These are phyloP conservation scores for Mamestra brassicae DNA, from an alignment of 2,888 invertebrate species.

Conservation along the genomic window DNA sequence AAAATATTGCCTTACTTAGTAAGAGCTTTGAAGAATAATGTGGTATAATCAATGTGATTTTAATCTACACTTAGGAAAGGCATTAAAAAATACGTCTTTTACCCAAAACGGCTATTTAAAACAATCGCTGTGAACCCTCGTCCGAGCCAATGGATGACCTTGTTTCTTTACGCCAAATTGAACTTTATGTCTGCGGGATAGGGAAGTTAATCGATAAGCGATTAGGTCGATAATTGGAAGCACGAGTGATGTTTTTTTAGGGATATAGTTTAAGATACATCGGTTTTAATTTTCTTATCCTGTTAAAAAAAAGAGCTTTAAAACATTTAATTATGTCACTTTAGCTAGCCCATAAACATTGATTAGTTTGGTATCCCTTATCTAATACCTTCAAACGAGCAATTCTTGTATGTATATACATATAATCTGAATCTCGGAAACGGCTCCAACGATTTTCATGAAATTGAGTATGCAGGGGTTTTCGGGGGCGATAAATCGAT, in stretches of 20 bases:
- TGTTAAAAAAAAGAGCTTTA: not conserved
- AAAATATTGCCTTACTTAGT: constrained; percentile 15
- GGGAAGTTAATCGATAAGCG: constrained; percentile 37
- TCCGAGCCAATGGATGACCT: constrained; percentile 54
- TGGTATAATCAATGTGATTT: constrained; percentile 58
- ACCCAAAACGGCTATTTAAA: constrained; percentile 68
- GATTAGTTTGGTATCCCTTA: not conserved
- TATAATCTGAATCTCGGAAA: no score
- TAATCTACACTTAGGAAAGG: constrained; percentile 51
- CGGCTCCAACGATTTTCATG: no score
- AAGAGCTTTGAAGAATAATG: constrained; percentile 38
- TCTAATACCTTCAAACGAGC: no score
- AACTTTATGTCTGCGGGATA: constrained; percentile 25
- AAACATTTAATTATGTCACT: not conserved
- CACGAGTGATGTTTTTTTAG: constrained; percentile 38
- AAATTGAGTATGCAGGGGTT: no score
- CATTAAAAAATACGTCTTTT: constrained; percentile 65
- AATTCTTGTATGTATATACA: no score
- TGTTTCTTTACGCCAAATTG: constrained; percentile 42
- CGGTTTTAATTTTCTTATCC: constrained; percentile 25
- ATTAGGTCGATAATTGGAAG: constrained; percentile 59
- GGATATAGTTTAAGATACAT: constrained; percentile 40
- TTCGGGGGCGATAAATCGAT: no score
- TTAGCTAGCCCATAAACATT: not conserved
- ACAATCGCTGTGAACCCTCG: constrained; percentile 69